These are phyloP conservation scores for Microcebus griseorufus DNA, from an alignment of 2,113 vertebrate species.

Conservation along the genomic window DNA sequence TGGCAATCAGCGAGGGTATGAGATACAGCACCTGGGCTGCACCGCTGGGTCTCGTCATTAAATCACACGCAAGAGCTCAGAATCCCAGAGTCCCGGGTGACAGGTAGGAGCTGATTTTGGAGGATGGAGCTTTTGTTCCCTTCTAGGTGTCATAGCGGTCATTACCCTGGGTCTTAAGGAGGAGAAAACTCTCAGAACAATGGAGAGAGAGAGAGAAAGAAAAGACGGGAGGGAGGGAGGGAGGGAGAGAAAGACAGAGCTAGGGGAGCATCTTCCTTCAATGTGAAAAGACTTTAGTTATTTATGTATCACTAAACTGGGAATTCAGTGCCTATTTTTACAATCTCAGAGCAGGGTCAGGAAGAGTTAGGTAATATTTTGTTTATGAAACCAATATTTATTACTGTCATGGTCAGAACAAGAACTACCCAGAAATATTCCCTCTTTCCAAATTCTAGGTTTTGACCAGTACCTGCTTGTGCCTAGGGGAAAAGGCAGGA, in stretches of 20 bases:
- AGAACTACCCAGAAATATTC: constrained; percentile 53
- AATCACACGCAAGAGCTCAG: constrained; percentile 66
- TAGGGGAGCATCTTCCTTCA: neutral
- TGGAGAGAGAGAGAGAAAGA: neutral
- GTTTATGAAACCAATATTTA: constrained; percentile 69
- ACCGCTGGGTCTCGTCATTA: constrained; percentile 62
- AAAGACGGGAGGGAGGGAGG: neutral
- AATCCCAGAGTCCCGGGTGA: constrained; percentile 33
- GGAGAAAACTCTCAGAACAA: constrained; percentile 69
- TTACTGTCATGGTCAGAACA: constrained; percentile 77
- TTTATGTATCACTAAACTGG: neutral
- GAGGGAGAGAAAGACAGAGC: neutral
- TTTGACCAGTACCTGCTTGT: constrained; percentile 68
- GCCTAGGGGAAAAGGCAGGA: constrained; percentile 45
- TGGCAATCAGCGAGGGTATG: constrained; percentile 61
- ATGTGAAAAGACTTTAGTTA: neutral
- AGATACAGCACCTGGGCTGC: constrained; percentile 74
- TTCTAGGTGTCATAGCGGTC: constrained; percentile 73
- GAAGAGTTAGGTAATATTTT: constrained; percentile 71
- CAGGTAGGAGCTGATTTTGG: constrained; percentile 21
- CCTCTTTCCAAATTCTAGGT: constrained; percentile 29
- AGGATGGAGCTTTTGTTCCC: constrained; percentile 75
- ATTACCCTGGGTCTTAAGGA: constrained; percentile 67
- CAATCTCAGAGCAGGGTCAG: constrained; percentile 64
- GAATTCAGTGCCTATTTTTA: constrained; percentile 55